Evolutionary conservation across 1,140 invertebrate genomes (phyloP).

Genomic region (Tachypleus tridentatus): DNA sequence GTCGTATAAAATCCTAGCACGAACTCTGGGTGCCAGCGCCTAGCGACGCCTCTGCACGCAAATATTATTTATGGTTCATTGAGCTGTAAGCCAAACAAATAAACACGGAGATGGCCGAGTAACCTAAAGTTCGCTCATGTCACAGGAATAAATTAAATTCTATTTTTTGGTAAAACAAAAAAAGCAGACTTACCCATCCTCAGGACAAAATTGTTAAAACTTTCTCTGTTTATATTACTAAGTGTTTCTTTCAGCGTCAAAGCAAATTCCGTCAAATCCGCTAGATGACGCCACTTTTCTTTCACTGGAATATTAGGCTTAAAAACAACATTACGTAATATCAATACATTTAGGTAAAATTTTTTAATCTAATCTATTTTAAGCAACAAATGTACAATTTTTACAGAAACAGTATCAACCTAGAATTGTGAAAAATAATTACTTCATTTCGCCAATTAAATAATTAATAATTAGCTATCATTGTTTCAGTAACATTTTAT

Average conservation of each 20-base stretch:
- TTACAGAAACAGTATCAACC: too few relatives aligned
- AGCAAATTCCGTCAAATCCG: conserved; percentile 75
- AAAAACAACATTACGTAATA: neutral
- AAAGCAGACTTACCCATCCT: conserved; percentile 53
- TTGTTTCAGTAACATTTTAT: too few relatives aligned
- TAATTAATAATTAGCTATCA: too few relatives aligned
- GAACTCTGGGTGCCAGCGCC: too few relatives aligned
- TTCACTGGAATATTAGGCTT: conserved; percentile 49
- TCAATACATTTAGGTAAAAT: neutral
- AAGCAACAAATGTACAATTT: too few relatives aligned
- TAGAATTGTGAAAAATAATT: too few relatives aligned
- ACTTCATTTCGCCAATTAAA: too few relatives aligned
- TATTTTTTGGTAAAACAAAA: neutral
- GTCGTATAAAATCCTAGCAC: too few relatives aligned
- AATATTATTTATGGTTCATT: too few relatives aligned
- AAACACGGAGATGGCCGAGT: conserved; percentile 14
- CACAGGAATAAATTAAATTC: conserved; percentile 4
- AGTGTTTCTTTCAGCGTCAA: conserved; percentile 77
- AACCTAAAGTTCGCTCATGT: neutral
- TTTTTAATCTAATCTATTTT: too few relatives aligned
- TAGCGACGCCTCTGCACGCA: too few relatives aligned
- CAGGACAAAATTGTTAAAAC: conserved; percentile 88
- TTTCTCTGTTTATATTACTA: conserved; percentile 84
- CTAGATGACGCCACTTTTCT: conserved; percentile 69
- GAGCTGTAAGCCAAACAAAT: neutral